These are phyloP conservation scores for Eubasilissa regina DNA, from an alignment of 1,140 invertebrate genomes.

Conservation along the genomic window DNA sequence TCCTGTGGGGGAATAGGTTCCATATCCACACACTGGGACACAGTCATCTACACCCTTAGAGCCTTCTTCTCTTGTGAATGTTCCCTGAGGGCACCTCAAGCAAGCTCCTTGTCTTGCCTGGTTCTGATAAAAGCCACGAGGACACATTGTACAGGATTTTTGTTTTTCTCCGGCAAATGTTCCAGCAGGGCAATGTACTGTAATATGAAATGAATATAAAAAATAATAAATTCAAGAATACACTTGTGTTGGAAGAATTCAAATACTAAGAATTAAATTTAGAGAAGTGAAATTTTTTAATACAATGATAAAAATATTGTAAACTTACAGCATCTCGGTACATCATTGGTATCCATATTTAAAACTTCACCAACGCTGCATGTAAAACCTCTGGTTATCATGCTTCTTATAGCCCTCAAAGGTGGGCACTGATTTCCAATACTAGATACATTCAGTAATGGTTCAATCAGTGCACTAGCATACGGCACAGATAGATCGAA, in stretches of 20 bases:
- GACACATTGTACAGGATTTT: constrained; percentile 90
- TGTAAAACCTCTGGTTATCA: constrained; percentile 90
- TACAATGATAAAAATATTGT: background rate
- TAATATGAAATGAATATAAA: constrained; percentile 63
- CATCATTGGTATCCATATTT: constrained; percentile 91
- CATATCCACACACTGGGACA: constrained; percentile 95
- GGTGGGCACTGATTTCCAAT: constrained; percentile 94
- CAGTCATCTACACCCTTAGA: constrained; percentile 88
- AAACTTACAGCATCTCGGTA: constrained; percentile 91
- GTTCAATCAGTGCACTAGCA: constrained; percentile 92
- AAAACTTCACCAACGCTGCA: constrained; percentile 95
- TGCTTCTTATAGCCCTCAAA: constrained; percentile 87
- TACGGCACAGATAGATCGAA: constrained; percentile 95
- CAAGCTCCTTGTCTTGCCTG: constrained; percentile 90
- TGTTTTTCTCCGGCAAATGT: constrained; percentile 92
- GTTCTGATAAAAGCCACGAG: constrained; percentile 93
- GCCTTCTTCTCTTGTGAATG: constrained; percentile 93
- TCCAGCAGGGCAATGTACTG: constrained; percentile 95
- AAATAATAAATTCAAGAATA: too few relatives aligned
- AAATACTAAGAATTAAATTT: too few relatives aligned
- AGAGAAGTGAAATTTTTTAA: constrained; percentile 19
- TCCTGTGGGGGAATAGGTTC: constrained; percentile 95
- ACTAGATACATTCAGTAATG: constrained; percentile 88
- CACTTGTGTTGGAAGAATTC: too few relatives aligned
- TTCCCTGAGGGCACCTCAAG: constrained; percentile 90